Percentiles rank a stretch among this genome's conserved stretches.
These are phyloP conservation scores for Urosaurus nigricauda DNA, from an alignment of 2,797 vertebrate genomes.

Conservation along the genomic window DNA sequence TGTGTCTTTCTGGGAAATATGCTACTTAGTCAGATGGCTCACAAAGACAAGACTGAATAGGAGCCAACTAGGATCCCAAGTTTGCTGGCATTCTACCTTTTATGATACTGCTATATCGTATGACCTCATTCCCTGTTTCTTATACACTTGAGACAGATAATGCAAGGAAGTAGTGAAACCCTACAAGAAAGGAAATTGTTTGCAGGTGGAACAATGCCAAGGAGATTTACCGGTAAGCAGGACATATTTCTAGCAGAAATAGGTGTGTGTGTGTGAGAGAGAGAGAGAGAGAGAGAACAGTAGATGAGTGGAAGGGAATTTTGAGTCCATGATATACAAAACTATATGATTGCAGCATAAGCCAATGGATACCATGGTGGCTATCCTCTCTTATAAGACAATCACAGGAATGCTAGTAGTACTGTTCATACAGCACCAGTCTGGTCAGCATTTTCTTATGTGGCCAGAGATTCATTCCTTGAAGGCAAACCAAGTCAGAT, in stretches of 20 bases:
- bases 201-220: neutral
- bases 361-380: rapidly evolving
- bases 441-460: neutral
- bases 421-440: neutral
- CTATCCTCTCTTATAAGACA: neutral
- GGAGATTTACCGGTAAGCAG: neutral
- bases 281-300: neutral
- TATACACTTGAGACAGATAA: neutral
- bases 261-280: neutral
- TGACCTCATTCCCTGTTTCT: conserved; percentile 24
- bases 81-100: conserved; percentile 50
- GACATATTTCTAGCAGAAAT: neutral
- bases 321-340: neutral
- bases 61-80: conserved; percentile 47
- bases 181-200: conserved; percentile 5
- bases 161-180: neutral
- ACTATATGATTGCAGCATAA: rapidly evolving
- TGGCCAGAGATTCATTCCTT: neutral
- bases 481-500: neutral
- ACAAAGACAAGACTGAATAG: conserved; percentile 39
- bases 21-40: neutral
- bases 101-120: conserved; percentile 7
- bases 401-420: neutral
- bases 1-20: neutral
- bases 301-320: neutral